Base-by-base conservation (phyloP, 2,113 vertebrate genomes). In the Silurus meridionalis region DNA sequence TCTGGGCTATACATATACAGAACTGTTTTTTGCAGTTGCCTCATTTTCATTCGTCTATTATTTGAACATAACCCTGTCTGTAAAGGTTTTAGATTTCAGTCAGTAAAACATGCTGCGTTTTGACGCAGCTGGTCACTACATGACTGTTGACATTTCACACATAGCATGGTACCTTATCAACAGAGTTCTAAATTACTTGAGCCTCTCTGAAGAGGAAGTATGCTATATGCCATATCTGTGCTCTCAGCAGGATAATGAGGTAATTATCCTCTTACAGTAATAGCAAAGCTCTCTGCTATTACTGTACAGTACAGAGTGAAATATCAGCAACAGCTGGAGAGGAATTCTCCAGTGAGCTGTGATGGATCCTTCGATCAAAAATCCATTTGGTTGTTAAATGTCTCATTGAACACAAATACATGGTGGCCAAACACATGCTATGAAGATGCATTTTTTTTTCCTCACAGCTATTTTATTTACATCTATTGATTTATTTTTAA, bases 71-170 rank as follows among this genome's bases (percentile, higher is more conserved):
- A 6, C 8, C 50, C 15, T 28, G 1, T 71, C 21, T 50, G 8
- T 19, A 9, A 79, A 71, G 19, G 53, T 15, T 85, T 71, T 82
- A 48, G 58, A 78, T 60, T 63, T 74, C 53, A 52, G 46, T 80
- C 50, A n/a, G n/a, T 55, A 48, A 64, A 28, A 87, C 78, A 78
- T 28, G 66, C 61, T 69, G 63, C 21, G 4, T 83, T 87, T 80
- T 82, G 83, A 69, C 46, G 21, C 58, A 71, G 72, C 28, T 63
- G 80, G 72, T 83, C 75, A 85, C 69, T 25, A 61, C 58, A 74
- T 87, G 74, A 85, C 77, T 85, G 37, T 72, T 87, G 82, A 85
- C 80, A 87, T 87, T 87, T 87, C 82, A 83, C 85, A 61, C 58
- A 84, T 77, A 64, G 71, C 80, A 78, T 83, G 60, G 80, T 57